Base-by-base conservation (phyloP, 1,140 invertebrate genomes). In the Listronotus oregonensis region DNA sequence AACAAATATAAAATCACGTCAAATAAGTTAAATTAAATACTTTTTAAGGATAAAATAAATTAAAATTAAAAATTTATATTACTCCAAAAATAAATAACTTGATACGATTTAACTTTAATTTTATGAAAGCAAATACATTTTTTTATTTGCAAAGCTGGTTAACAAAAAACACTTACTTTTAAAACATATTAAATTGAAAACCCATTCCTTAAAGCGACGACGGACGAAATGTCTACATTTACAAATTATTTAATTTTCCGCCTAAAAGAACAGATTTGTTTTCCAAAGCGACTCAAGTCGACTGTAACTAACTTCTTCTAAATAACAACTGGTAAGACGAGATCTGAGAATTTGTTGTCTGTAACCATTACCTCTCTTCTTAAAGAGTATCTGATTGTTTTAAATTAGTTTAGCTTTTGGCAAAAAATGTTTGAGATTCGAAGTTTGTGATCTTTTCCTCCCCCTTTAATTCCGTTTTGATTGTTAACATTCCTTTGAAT, bases 201-300 rank as follows among this genome's bases (percentile, higher is more conserved):
- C 40, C 55, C 40, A 44, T 15, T 47, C 37, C 40, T 51, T 51
- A 51, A 39, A 58, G 40, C 54, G 1, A 27, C 21, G 51, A 54
- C 59, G 61, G 70, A 61, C 67, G 69, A 71, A 70, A 66, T 43
- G 67, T 56, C 47, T 67, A 70, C 65, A 75, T 72, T 73, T 73
- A 73, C 67, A 73, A 73, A 75, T 75, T 75, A 75, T 75, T 75
- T 75, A 75, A 75, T 75, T 75, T 75, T 75, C 72, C 73, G 63
- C 67, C 65, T 63, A 73, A 72, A 72, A 67, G 73, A 75, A 66
- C 72, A 72, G 73, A 73, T 73, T 71, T 72, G 71, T 75, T 75
- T 75, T 72, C 73, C 65, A 65, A 71, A 72, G 73, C 71, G 67
- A 60, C 57, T 60, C 64, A 64, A 68, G 46, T 75, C 72, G 58